A percentile compares a stretch with the other conserved stretches of the same genome.
phyloP scores from a whole-genome alignment of 2,888 invertebrate species.

The Eurytoma adleriae region DNA sequence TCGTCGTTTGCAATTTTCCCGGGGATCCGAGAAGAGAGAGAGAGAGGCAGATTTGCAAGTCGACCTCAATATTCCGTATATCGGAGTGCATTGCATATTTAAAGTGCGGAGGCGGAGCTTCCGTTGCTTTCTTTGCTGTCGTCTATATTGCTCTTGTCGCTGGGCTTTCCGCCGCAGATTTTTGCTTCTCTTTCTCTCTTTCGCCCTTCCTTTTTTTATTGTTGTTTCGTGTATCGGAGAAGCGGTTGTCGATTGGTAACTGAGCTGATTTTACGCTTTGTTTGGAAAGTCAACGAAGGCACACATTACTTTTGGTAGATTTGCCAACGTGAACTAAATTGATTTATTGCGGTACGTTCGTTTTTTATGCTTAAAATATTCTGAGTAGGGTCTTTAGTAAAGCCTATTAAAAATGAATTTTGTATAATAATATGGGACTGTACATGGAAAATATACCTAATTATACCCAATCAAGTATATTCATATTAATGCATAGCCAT shows the following conservation, averaged over 20 bases:
- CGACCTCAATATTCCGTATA: slow-evolving; percentile 38
- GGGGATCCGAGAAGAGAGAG: not conserved
- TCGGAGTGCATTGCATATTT: slow-evolving; percentile 32
- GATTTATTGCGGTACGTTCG: too few species aligned
- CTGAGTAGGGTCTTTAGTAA: too few species aligned
- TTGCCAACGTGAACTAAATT: too few species aligned
- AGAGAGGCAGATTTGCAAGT: slow-evolving; percentile 6
- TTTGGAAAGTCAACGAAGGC: not conserved
- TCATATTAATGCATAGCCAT: too few species aligned
- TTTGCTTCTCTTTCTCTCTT: not conserved
- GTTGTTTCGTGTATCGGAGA: slow-evolving; percentile 3
- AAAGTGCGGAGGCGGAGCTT: slow-evolving; percentile 7
- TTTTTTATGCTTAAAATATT: too few species aligned
- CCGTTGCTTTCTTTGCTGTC: not conserved
- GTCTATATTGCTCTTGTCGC: slow-evolving; percentile 1
- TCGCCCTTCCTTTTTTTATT: not conserved
- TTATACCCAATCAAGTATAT: too few species aligned
- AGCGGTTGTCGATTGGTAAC: slow-evolving; percentile 26
- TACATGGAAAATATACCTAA: too few species aligned
- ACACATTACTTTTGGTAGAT: not conserved
- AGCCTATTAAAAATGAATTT: too few species aligned
- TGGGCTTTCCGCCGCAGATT: not conserved
- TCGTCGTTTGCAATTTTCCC: slow-evolving; percentile 6
- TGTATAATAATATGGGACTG: too few species aligned
- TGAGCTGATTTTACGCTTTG: slow-evolving; percentile 14